phyloP scores from a whole-genome alignment of 2,888 invertebrate genomes.

The Tiphia femorata region DNA sequence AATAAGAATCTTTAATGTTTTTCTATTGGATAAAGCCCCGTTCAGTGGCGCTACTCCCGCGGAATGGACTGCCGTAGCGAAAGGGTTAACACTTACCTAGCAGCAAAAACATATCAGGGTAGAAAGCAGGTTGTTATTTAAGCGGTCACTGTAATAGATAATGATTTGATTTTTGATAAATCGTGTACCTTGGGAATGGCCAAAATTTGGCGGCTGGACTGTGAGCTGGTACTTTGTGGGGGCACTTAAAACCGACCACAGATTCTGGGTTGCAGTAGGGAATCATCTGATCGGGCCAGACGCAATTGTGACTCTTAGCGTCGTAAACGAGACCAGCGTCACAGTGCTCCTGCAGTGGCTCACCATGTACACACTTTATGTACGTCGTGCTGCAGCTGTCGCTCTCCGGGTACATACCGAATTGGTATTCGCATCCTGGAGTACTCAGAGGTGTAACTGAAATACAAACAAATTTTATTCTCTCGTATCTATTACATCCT shows the following conservation, averaged over 20 bases:
- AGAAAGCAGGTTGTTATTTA: too few species aligned
- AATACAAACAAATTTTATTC: too few species aligned
- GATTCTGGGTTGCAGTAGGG: conserved; percentile 92
- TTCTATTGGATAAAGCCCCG: too few species aligned
- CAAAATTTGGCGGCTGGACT: conserved; percentile 89
- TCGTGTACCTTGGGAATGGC: conserved; percentile 85
- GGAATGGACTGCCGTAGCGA: too few species aligned
- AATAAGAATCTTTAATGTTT: too few species aligned
- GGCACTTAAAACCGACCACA: conserved; percentile 93
- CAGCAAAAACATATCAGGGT: too few species aligned
- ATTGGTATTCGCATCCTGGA: conserved; percentile 89
- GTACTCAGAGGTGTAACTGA: conserved; percentile 84
- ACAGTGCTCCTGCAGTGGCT: conserved; percentile 84
- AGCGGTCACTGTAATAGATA: too few species aligned
- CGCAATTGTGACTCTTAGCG: conserved; percentile 88
- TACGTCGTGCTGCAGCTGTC: conserved; percentile 87
- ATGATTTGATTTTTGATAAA: too few species aligned
- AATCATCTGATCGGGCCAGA: conserved; percentile 92
- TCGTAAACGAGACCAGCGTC: conserved; percentile 91
- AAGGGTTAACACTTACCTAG: too few species aligned
- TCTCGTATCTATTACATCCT: too few species aligned
- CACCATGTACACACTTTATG: conserved; percentile 87
- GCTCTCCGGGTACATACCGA: conserved; percentile 88
- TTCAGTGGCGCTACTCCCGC: too few species aligned
- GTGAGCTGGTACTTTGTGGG: conserved; percentile 84